Percentiles rank a stretch among this genome's conserved stretches.
Conservation (phyloP, 2,888 invertebrate genomes). For the Tricholauxania praeusta region DNA sequence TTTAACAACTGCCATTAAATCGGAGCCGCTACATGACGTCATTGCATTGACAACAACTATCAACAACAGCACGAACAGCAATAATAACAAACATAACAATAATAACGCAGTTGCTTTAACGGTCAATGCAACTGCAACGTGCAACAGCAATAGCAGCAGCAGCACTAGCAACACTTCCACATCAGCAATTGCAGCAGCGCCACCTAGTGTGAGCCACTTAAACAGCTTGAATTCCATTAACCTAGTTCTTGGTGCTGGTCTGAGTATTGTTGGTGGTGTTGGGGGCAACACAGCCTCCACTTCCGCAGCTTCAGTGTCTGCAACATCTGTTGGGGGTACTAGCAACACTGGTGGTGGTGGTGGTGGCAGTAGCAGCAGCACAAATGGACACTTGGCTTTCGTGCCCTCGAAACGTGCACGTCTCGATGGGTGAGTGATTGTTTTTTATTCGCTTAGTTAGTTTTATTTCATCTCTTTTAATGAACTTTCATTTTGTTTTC, state of each 20-base stretch:
- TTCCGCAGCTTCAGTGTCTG: constrained; percentile 40
- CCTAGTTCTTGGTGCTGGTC: constrained; percentile 46
- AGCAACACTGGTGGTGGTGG: constrained; percentile 37
- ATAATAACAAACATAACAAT: constrained; percentile 34
- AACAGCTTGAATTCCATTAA: constrained; percentile 43
- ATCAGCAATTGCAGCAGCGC: constrained; percentile 19
- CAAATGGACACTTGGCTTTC: constrained; percentile 66
- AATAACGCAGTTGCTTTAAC: constrained; percentile 21
- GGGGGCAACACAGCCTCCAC: constrained; percentile 37
- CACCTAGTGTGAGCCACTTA: constrained; percentile 39
- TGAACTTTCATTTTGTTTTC: not conserved
- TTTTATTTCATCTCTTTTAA: not conserved
- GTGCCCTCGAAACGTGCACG: constrained; percentile 70
- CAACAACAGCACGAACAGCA: constrained; percentile 39
- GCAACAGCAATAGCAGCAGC: constrained; percentile 25
- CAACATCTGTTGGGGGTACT: constrained; percentile 37
- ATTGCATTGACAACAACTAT: constrained; percentile 53
- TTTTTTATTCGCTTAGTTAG: not conserved
- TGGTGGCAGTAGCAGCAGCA: constrained; percentile 57
- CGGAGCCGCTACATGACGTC: constrained; percentile 65
- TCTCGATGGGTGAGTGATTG: constrained; percentile 63
- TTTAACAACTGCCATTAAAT: constrained; percentile 65
- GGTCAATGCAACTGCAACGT: constrained; percentile 9
- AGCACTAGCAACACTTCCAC: constrained; percentile 29
- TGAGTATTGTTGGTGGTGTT: constrained; percentile 32